Base-by-base conservation (phyloP, 2,888 invertebrate species). In the Tenthredo amoena region DNA sequence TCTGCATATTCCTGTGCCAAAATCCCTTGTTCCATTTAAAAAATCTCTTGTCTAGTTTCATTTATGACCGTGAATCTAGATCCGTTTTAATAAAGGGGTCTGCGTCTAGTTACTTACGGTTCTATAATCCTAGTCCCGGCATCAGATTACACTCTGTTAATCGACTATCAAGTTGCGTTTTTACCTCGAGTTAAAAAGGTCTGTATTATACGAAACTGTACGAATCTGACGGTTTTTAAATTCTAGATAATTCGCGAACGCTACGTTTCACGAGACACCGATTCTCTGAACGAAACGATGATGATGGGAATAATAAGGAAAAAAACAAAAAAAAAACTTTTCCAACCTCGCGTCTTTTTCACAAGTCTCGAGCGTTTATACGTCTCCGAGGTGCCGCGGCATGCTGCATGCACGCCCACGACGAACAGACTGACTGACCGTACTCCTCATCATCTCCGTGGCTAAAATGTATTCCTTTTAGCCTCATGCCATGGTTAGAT, bases 381-480 rank as follows among this genome's bases (percentile, higher is more conserved):
- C 31, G 68, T 31, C 65, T 71, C 68, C 83, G 83, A 83, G 50
- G 31, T 71, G 83, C 71, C 68, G 50, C 81, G 68, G 83, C 83
- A 83, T 83, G 83, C 83, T 83, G 43, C 71, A 68, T 83, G 83
- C 83, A 83, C 83, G 83, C 83, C 83, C 31, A 83, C 83, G 68
- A 83, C 83, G 10, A 58, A 83, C 43, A 68, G 83, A 82, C 76
- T 76, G 76, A 77, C 68, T 83, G 83, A 83, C 83, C 68, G 47
- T 43, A 40, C 62, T 65, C 71, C 47, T 79, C 34, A 31, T 81
- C 81, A 81, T 81, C 81, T 81, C 81, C 81, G 81, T 81, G 40
- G 81, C 62, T 62, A 58, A 81, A 81, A 81, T 81, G 21, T 81
- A 81, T 81, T 81, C 40, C 81, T 81, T 81, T 37, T n/a, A 37